These are phyloP conservation scores for Gobio gobio DNA, from an alignment of 2,113 vertebrate species.

Conservation along the genomic window DNA sequence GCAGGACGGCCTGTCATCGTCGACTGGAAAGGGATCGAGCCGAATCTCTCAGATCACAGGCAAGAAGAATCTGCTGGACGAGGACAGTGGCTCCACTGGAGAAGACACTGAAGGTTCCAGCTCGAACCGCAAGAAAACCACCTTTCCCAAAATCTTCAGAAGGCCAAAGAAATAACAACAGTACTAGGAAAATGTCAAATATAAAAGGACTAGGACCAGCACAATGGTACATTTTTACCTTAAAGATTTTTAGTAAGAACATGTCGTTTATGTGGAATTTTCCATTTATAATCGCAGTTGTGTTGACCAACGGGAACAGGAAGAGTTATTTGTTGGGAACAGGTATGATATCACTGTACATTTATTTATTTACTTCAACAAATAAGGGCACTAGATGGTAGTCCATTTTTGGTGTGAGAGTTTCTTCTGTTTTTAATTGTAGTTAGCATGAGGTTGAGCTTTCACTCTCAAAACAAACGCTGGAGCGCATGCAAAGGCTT, in stretches of 20 bases:
- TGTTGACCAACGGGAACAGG: constrained; percentile 36
- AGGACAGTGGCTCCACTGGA: constrained; percentile 80
- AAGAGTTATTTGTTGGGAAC: constrained; percentile 26
- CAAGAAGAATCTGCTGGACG: constrained; percentile 81
- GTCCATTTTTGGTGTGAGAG: constrained; percentile 11
- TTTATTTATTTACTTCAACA: constrained; percentile 49
- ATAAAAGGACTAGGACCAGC: not conserved
- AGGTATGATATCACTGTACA: constrained; percentile 32
- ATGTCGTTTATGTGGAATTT: constrained; percentile 23
- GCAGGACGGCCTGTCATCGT: constrained; percentile 55
- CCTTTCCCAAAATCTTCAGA: constrained; percentile 92
- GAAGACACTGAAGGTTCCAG: constrained; percentile 84
- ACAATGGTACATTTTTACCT: constrained; percentile 14
- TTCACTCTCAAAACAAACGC: not conserved
- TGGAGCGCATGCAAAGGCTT: not conserved
- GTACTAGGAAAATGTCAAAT: not conserved
- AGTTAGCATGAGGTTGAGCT: not conserved
- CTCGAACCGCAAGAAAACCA: constrained; percentile 83
- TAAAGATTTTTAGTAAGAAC: not conserved
- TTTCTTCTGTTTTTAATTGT: constrained; percentile 1
- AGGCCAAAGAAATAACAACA: constrained; percentile 67
- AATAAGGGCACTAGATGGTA: not conserved
- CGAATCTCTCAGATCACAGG: constrained; percentile 76
- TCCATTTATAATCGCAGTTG: constrained; percentile 19
- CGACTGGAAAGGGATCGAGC: constrained; percentile 61